Evolutionary conservation across 1,140 invertebrate genomes (phyloP).

Genomic region (Proctacanthus coquilletti): DNA sequence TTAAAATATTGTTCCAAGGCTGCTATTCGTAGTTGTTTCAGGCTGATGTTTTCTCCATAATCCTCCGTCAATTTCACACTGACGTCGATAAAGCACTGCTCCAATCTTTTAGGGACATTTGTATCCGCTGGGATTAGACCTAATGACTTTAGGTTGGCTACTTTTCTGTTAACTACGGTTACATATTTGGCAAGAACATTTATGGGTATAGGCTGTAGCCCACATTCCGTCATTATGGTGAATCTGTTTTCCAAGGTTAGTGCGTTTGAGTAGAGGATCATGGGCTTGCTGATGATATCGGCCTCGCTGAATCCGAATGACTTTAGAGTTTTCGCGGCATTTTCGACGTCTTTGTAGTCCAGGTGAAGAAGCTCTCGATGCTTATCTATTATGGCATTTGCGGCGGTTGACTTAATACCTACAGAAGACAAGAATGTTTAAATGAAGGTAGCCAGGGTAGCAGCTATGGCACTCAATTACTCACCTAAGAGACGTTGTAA

Average conservation of each 20-base stretch:
- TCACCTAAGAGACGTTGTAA: too few relatives aligned
- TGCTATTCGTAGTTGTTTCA: slow-evolving; percentile 32
- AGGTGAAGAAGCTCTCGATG: slow-evolving; percentile 20
- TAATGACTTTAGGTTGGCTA: slow-evolving; percentile 16
- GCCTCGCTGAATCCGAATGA: slow-evolving; percentile 22
- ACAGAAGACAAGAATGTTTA: too few relatives aligned
- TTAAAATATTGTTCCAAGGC: slow-evolving; percentile 33
- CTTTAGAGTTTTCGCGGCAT: slow-evolving; percentile 16
- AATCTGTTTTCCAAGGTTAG: slow-evolving; percentile 36
- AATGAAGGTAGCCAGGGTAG: too few relatives aligned
- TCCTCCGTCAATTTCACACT: slow-evolving; percentile 16
- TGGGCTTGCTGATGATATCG: slow-evolving; percentile 33
- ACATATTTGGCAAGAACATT: slow-evolving; percentile 33
- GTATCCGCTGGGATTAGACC: slow-evolving; percentile 14
- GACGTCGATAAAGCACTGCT: slow-evolving; percentile 19
- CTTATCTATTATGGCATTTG: too few relatives aligned
- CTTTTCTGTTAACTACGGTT: slow-evolving; percentile 20
- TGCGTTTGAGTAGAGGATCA: slow-evolving; percentile 35
- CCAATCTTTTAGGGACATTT: slow-evolving; percentile 23
- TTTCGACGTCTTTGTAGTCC: slow-evolving; percentile 18
- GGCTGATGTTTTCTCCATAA: slow-evolving; percentile 18
- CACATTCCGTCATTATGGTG: slow-evolving; percentile 36
- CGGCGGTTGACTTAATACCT: too few relatives aligned
- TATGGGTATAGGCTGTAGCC: slow-evolving; percentile 32
- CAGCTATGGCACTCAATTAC: too few relatives aligned